Percentiles rank a stretch among this genome's conserved stretches.
phyloP scores from a whole-genome alignment of 2,797 vertebrate species.

The Taeniopygia guttata region DNA sequence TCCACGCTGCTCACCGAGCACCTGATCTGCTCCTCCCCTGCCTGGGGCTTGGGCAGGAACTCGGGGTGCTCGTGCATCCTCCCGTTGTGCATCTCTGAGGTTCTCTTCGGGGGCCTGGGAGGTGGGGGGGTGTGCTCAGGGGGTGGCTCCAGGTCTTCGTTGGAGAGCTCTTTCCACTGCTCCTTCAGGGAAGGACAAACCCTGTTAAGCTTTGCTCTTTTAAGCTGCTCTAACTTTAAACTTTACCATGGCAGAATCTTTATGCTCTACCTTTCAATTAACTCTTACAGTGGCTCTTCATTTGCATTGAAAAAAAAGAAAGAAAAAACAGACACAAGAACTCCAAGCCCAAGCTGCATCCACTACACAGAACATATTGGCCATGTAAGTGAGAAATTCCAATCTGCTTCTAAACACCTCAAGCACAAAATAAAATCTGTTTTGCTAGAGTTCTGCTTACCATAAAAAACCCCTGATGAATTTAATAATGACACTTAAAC shows the following conservation, averaged over 20 bases:
- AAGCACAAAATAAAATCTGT: background rate
- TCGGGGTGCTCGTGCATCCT: conserved; percentile 70
- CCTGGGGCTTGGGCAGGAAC: conserved; percentile 70
- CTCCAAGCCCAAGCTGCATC: background rate
- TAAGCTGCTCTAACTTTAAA: background rate
- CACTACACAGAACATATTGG: background rate
- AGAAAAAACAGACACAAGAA: background rate
- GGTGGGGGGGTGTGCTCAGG: conserved; percentile 88
- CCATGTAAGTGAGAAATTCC: background rate
- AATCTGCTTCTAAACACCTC: background rate
- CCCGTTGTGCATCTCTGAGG: conserved; percentile 80
- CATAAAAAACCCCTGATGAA: background rate
- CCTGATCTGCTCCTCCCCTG: conserved; percentile 26
- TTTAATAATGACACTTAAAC: background rate
- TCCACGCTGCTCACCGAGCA: background rate
- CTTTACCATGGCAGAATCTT: background rate
- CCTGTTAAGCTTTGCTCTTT: background rate
- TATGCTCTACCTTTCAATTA: background rate
- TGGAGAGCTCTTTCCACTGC: conserved; percentile 94
- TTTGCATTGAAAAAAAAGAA: background rate
- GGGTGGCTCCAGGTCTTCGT: conserved; percentile 89
- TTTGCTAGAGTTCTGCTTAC: background rate
- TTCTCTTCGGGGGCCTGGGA: conserved; percentile 83
- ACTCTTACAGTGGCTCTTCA: background rate
- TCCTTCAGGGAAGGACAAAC: conserved; percentile 75